Evolutionary conservation across 2,113 vertebrate species (phyloP).

Genomic region (Clarias batrachus): DNA sequence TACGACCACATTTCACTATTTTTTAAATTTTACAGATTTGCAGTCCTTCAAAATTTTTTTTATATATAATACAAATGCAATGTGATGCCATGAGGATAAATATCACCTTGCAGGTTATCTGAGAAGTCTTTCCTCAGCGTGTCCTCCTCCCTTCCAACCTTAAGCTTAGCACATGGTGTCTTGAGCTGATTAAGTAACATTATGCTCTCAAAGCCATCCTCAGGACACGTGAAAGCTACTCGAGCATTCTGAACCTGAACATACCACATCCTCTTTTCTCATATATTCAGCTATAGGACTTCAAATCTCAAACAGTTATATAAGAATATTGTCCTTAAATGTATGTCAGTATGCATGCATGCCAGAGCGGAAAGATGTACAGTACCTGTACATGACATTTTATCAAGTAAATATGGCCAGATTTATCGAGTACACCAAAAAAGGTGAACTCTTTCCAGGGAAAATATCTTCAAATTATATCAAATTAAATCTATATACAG

Average conservation of each 20-base stretch:
- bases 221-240: neutral
- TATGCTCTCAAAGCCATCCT: slow-evolving; percentile 28
- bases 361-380: neutral
- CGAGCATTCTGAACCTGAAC: neutral
- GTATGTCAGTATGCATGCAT: neutral
- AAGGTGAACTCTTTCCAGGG: too few species aligned
- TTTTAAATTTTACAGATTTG: slow-evolving; percentile 12
- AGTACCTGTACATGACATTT: too few species aligned
- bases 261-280: neutral
- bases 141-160: slow-evolving; percentile 12
- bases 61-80: too few species aligned
- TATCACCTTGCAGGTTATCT: slow-evolving; percentile 29
- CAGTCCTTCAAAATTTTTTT: slow-evolving; percentile 15
- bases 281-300: neutral
- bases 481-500: too few species aligned
- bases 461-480: too few species aligned
- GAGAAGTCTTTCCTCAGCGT: neutral
- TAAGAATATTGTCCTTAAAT: neutral
- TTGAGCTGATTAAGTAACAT: slow-evolving; percentile 41
- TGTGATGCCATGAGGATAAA: slow-evolving; percentile 15
- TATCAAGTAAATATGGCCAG: too few species aligned
- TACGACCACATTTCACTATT: neutral
- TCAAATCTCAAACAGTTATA: neutral
- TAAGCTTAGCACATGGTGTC: slow-evolving; percentile 17
- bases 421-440: too few species aligned